Conservation (phyloP, 1,140 invertebrate species). For the Leptopilina boulardi region DNA sequence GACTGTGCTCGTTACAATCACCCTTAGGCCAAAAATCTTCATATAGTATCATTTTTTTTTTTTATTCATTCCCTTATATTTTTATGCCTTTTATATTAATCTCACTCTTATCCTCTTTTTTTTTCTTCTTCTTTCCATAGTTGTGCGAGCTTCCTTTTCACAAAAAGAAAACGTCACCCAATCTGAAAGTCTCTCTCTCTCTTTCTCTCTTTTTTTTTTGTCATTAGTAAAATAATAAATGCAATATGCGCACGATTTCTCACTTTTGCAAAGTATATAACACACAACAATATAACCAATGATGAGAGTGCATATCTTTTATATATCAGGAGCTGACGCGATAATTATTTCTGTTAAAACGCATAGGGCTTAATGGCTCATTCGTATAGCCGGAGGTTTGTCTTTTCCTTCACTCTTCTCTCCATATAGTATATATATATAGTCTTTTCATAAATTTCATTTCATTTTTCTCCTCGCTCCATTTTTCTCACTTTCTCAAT, state of each 20-base stretch:
- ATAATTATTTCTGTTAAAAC: conserved; percentile 74
- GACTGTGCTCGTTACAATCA: conserved; percentile 69
- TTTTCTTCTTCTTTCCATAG: conserved; percentile 46
- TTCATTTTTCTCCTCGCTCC: conserved; percentile 45
- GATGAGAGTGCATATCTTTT: conserved; percentile 50
- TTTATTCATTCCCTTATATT: conserved; percentile 23
- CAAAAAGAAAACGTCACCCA: conserved; percentile 36
- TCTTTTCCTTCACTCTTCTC: conserved; percentile 49
- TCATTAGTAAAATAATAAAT: conserved; percentile 47
- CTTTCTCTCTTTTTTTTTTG: no score
- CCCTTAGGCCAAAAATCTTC: conserved; percentile 59
- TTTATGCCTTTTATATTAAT: conserved; percentile 36
- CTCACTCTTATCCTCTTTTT: conserved; percentile 34
- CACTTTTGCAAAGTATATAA: conserved; percentile 51
- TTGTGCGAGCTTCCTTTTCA: conserved; percentile 48
- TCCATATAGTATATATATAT: no score
- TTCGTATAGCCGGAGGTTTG: conserved; percentile 67
- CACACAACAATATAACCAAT: conserved; percentile 43
- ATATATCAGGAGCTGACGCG: conserved; percentile 60
- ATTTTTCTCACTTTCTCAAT: conserved; percentile 61
- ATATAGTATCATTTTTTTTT: conserved; percentile 33
- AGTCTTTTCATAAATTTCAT: conserved; percentile 34
- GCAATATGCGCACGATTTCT: conserved; percentile 38
- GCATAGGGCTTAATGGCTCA: conserved; percentile 73
- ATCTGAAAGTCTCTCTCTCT: conserved; percentile 35